Conservation (phyloP, 2,113 vertebrate species). For the Amblyopsis rosae region DNA sequence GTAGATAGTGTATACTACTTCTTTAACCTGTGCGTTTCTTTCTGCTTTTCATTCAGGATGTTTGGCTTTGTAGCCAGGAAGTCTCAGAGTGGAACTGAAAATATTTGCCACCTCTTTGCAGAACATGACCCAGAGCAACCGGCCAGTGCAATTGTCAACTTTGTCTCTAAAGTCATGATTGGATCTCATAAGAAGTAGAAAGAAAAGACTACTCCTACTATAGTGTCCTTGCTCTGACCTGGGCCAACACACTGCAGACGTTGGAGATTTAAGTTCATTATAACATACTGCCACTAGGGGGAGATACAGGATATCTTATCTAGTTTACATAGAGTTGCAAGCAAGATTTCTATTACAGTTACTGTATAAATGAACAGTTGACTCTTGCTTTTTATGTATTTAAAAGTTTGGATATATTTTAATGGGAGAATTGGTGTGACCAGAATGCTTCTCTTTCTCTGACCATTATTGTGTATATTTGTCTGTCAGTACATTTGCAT, state of each 20-base stretch:
- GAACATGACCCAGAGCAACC: constrained; percentile 96
- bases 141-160: constrained; percentile 95
- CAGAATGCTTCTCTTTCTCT: constrained; percentile 5
- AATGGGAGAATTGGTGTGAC: background rate
- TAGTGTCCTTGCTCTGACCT: background rate
- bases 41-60: constrained; percentile 74
- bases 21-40: background rate
- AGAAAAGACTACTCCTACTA: background rate
- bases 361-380: background rate
- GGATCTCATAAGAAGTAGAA: constrained; percentile 88
- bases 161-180: constrained; percentile 98
- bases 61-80: constrained; percentile 94
- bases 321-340: background rate
- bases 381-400: background rate
- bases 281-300: constrained; percentile 44
- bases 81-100: constrained; percentile 87
- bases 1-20: background rate
- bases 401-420: background rate
- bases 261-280: constrained; percentile 23
- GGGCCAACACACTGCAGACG: background rate
- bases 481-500: background rate
- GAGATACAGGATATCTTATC: constrained; percentile 10
- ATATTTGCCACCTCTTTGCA: constrained; percentile 92
- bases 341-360: background rate
- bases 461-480: constrained; percentile 2